A percentile compares a stretch with the other conserved stretches of the same genome.
phyloP scores from a whole-genome alignment of 1,140 invertebrate genomes.

The Euborellia annulipes region DNA sequence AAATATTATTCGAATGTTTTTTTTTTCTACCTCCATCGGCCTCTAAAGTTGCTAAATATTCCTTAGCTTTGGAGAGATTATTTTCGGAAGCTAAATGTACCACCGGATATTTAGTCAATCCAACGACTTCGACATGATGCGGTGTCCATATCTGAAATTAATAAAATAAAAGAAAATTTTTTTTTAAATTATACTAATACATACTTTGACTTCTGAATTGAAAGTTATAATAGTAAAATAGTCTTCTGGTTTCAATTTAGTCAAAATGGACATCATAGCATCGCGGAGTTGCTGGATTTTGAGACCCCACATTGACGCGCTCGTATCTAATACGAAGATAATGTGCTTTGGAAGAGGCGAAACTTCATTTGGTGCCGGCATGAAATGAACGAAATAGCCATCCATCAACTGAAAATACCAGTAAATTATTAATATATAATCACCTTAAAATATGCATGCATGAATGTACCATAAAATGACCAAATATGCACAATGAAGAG shows the following conservation, averaged over 20 bases:
- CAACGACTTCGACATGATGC: not conserved
- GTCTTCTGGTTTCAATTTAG: conserved; percentile 25
- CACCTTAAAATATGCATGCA: too few relatives aligned
- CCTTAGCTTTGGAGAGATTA: conserved; percentile 5
- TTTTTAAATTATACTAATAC: too few relatives aligned
- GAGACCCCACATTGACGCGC: conserved; percentile 29
- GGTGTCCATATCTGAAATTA: not conserved
- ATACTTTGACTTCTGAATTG: not conserved
- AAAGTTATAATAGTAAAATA: conserved; percentile 29
- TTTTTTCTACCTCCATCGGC: conserved; percentile 16
- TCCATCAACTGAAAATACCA: conserved; percentile 29
- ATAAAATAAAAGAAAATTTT: too few relatives aligned
- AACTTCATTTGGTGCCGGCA: conserved; percentile 28
- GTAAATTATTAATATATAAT: too few relatives aligned
- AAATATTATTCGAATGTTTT: not conserved
- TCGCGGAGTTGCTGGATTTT: conserved; percentile 28
- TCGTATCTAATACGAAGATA: conserved; percentile 31
- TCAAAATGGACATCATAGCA: conserved; percentile 28
- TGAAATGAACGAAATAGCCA: conserved; percentile 36
- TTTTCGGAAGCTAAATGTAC: not conserved
- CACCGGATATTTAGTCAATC: not conserved
- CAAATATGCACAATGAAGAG: too few relatives aligned
- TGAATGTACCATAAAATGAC: too few relatives aligned
- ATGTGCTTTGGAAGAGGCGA: conserved; percentile 29
- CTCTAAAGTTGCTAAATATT: conserved; percentile 17